These are phyloP conservation scores for Oostethus manadensis DNA, from an alignment of 2,113 vertebrate species.

Conservation along the genomic window DNA sequence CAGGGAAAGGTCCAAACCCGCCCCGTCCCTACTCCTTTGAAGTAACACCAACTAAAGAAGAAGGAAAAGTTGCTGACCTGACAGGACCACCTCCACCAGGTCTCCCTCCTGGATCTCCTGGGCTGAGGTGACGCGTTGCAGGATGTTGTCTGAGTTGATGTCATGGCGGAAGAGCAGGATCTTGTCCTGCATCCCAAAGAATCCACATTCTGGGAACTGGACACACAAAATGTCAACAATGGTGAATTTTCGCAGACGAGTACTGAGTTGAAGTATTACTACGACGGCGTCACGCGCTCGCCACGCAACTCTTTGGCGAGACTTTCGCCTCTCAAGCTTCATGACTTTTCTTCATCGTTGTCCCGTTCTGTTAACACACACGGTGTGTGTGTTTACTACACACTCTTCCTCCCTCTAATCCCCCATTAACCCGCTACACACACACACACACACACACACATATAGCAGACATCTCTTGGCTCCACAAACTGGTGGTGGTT, in stretches of 20 bases:
- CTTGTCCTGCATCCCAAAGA: slow-evolving; percentile 92
- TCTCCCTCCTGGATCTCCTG: slow-evolving; percentile 89
- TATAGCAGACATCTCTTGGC: slow-evolving; percentile 13
- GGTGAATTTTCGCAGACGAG: neutral
- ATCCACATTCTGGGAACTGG: slow-evolving; percentile 91
- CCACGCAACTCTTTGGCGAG: neutral
- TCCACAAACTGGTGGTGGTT: neutral
- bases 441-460: slow-evolving; percentile 5
- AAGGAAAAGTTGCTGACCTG: slow-evolving; percentile 66
- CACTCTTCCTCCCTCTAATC: slow-evolving; percentile 47
- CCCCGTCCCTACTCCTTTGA: too few species aligned
- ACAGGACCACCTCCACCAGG: slow-evolving; percentile 87
- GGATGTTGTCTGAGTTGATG: slow-evolving; percentile 87
- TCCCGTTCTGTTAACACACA: slow-evolving; percentile 24
- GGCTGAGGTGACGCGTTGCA: slow-evolving; percentile 81
- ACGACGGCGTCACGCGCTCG: too few species aligned
- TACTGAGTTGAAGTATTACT: neutral
- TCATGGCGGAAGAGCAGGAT: slow-evolving; percentile 91
- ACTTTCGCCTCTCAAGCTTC: neutral
- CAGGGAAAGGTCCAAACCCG: too few species aligned
- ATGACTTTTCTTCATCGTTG: too few species aligned
- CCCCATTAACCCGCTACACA: slow-evolving; percentile 38
- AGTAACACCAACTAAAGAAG: neutral
- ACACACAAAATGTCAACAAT: neutral
- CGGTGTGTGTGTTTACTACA: slow-evolving; percentile 48